A percentile compares a stretch with the other conserved stretches of the same genome.
Conservation (phyloP, 2,797 vertebrate species). For the Sebastes glaucus region DNA sequence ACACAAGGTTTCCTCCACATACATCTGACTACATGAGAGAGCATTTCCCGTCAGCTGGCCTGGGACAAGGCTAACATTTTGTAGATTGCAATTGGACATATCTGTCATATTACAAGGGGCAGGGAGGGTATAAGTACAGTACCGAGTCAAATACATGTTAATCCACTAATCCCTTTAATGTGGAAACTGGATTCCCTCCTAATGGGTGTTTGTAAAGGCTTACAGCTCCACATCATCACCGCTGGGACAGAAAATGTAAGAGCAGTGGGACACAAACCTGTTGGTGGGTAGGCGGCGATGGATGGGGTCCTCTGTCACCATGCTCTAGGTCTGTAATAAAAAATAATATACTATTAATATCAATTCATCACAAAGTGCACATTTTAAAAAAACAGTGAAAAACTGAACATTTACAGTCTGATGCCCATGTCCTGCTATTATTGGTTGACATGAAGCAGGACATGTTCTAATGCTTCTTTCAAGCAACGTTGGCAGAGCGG, state of each 20-base stretch:
- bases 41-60: neutral
- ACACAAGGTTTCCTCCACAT: neutral
- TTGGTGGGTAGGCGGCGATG: neutral
- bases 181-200: slow-evolving; percentile 64
- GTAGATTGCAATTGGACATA: slow-evolving; percentile 7
- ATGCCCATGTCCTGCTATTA: neutral
- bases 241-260: slow-evolving; percentile 1
- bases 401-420: neutral
- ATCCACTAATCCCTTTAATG: slow-evolving; percentile 66
- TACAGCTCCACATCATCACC: slow-evolving; percentile 11
- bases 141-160: slow-evolving; percentile 53
- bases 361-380: neutral
- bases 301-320: neutral
- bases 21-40: neutral
- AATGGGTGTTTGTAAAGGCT: slow-evolving; percentile 52
- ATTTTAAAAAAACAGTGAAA: neutral
- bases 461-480: neutral
- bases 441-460: neutral
- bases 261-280: neutral
- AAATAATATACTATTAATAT: neutral
- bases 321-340: neutral
- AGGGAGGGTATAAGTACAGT: neutral
- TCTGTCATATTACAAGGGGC: slow-evolving; percentile 33
- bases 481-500: neutral
- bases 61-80: slow-evolving; percentile 3